A percentile compares a stretch with the other conserved stretches of the same genome.
These are phyloP conservation scores for Galaxias olidus DNA, from an alignment of 2,797 vertebrate species.

Conservation along the genomic window DNA sequence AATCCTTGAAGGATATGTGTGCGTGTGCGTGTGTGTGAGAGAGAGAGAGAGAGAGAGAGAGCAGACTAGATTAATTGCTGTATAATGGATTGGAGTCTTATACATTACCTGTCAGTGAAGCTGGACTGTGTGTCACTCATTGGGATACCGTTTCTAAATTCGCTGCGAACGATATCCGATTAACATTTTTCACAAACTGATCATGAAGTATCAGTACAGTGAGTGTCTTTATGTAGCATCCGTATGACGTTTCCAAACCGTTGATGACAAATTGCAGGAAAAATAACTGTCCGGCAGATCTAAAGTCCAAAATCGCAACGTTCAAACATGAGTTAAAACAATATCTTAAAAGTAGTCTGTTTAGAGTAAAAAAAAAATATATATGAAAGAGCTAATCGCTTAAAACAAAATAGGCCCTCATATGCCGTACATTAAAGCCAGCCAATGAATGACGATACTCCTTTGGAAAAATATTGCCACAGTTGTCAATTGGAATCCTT, in stretches of 20 bases:
- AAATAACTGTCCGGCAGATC: conserved; percentile 13
- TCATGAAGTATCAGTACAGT: conserved; percentile 53
- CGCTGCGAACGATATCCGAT: conserved; percentile 84
- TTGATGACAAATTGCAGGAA: conserved; percentile 37
- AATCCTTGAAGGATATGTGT: background rate
- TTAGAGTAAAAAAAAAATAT: background rate
- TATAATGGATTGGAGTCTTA: no score
- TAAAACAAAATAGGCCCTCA: conserved; percentile 45
- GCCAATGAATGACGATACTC: conserved; percentile 33
- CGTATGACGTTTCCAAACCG: conserved; percentile 46
- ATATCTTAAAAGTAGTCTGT: background rate
- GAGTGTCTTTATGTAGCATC: conserved; percentile 62
- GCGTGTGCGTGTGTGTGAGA: background rate
- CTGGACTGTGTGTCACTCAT: conserved; percentile 98
- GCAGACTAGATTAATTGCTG: no score
- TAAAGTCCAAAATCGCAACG: no score
- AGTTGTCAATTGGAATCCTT: conserved; percentile 42
- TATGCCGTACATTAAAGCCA: background rate
- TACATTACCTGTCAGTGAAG: conserved; percentile 91
- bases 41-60: background rate
- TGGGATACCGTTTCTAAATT: conserved; percentile 92
- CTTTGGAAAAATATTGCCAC: conserved; percentile 43
- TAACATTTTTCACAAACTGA: conserved; percentile 84
- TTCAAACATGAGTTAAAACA: no score
- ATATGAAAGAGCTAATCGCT: background rate